Conservation (phyloP, 2,113 vertebrate species). For the Phyllostomus discolor region DNA sequence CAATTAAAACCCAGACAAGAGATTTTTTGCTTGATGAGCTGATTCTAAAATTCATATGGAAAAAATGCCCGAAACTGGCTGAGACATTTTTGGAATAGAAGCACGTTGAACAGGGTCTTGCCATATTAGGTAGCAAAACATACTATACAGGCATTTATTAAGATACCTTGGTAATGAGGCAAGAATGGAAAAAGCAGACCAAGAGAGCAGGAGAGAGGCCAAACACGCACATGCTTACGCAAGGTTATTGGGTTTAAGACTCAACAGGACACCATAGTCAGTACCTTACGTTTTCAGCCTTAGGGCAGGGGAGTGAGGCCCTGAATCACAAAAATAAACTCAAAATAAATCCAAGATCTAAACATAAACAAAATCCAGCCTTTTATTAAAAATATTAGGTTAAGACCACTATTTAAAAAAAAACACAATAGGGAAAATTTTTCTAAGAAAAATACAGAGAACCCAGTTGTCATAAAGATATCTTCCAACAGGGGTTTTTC, state of each 20-base stretch:
- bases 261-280: background rate
- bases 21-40: background rate
- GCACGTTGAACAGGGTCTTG: background rate
- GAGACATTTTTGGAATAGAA: background rate
- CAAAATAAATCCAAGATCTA: background rate
- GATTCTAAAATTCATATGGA: background rate
- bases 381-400: background rate
- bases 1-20: background rate
- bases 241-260: background rate
- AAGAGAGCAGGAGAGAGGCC: background rate
- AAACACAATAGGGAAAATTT: background rate
- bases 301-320: background rate
- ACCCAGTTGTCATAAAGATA: background rate
- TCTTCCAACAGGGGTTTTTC: background rate
- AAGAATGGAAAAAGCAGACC: background rate
- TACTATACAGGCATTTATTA: background rate
- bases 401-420: background rate
- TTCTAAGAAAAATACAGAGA: background rate
- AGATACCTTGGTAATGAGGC: background rate
- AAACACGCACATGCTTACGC: background rate
- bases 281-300: background rate
- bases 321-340: background rate
- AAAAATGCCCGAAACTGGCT: background rate
- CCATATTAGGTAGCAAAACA: background rate
- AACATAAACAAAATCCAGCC: background rate